A percentile compares a stretch with the other conserved stretches of the same genome.
These are phyloP conservation scores for Coptodon bakossiorum DNA, from an alignment of 2,113 vertebrate species.

Conservation along the genomic window DNA sequence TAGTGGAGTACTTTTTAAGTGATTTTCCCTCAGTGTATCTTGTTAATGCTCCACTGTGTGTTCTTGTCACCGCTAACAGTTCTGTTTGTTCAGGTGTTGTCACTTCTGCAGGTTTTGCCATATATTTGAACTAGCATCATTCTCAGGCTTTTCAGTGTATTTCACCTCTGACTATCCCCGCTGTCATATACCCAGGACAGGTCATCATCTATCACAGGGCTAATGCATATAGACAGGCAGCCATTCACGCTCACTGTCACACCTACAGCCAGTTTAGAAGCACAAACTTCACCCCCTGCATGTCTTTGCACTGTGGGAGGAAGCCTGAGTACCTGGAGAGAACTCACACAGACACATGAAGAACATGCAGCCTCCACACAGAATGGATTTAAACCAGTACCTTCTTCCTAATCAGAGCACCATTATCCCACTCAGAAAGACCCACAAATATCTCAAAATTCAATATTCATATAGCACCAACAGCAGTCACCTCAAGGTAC, in stretches of 20 bases:
- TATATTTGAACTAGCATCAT: not conserved
- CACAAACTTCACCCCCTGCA: fast-evolving
- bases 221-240: not conserved
- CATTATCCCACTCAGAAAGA: not conserved
- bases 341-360: not conserved
- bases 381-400: not conserved
- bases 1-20: not conserved
- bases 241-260: not conserved
- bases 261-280: not conserved
- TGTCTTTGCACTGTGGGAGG: not conserved
- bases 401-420: not conserved
- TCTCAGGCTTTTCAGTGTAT: not conserved
- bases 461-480: not conserved
- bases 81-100: not conserved
- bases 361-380: not conserved
- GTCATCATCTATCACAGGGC: not conserved
- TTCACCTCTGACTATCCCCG: not conserved
- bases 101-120: not conserved
- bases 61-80: not conserved
- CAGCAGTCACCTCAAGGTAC: not conserved
- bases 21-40: not conserved
- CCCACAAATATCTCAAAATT: not conserved
- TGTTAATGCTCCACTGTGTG: not conserved
- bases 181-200: not conserved
- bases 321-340: not conserved